Evolutionary conservation across 2,888 invertebrate genomes (phyloP).

Genomic region (Agonum fuliginosum): DNA sequence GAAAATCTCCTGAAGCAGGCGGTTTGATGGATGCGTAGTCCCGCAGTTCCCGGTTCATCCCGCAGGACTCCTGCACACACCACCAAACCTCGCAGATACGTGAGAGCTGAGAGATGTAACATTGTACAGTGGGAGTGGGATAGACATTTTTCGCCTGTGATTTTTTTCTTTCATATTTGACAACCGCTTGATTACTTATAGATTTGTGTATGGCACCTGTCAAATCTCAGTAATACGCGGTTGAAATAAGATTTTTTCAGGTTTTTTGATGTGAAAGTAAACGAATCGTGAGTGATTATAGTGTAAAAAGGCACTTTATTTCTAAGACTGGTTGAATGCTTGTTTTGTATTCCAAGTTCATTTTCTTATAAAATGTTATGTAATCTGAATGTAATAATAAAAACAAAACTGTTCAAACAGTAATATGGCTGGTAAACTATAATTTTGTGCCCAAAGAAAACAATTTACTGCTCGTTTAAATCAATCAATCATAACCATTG

Average conservation of each 20-base stretch:
- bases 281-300: too few species aligned
- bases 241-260: background rate
- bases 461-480: too few species aligned
- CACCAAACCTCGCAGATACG: too few species aligned
- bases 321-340: too few species aligned
- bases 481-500: too few species aligned
- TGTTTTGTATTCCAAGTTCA: too few species aligned
- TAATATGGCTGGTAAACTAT: too few species aligned
- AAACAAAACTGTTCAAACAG: too few species aligned
- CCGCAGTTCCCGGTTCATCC: background rate
- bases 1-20: constrained; percentile 24
- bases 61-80: background rate
- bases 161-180: constrained; percentile 1
- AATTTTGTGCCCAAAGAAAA: too few species aligned
- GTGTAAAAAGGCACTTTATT: too few species aligned
- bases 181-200: constrained; percentile 4
- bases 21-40: constrained; percentile 41
- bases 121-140: background rate
- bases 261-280: background rate
- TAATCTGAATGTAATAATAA: too few species aligned
- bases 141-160: background rate
- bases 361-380: too few species aligned
- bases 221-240: background rate
- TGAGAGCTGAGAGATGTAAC: background rate
- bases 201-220: constrained; percentile 19